Evolutionary conservation across 1,140 invertebrate species (phyloP).

Genomic region (Epicauta chinensis): DNA sequence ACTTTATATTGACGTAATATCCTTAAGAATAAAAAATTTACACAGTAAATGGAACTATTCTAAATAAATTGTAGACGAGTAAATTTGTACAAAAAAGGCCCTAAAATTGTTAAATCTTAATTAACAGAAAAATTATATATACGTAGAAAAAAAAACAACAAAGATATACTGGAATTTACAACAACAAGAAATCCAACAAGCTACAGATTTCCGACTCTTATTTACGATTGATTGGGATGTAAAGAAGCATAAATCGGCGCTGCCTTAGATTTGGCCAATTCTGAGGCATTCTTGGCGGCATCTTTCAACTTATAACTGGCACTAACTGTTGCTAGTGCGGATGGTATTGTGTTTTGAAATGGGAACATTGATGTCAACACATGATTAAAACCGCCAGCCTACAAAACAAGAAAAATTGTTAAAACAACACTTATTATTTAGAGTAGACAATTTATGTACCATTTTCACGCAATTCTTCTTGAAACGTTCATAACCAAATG

Average conservation of each 20-base stretch:
- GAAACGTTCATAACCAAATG: conserved; percentile 82
- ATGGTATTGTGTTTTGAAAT: conserved; percentile 42
- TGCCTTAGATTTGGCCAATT: conserved; percentile 67
- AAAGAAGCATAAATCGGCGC: conserved; percentile 52
- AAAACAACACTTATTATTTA: background rate
- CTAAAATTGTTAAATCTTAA: too few relatives aligned
- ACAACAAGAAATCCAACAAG: too few relatives aligned
- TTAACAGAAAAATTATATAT: too few relatives aligned
- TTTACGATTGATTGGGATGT: conserved; percentile 48
- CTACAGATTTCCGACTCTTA: too few relatives aligned
- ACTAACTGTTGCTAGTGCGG: conserved; percentile 39
- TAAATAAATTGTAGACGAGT: too few relatives aligned
- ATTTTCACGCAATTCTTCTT: conserved; percentile 78
- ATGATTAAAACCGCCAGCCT: conserved; percentile 73
- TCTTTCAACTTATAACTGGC: conserved; percentile 50
- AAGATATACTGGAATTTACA: too few relatives aligned
- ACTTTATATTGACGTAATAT: too few relatives aligned
- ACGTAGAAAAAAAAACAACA: too few relatives aligned
- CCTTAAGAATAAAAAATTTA: too few relatives aligned
- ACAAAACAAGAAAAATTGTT: conserved; percentile 2
- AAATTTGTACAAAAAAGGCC: too few relatives aligned
- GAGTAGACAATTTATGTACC: conserved; percentile 43
- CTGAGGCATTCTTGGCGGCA: conserved; percentile 66
- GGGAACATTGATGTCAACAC: conserved; percentile 70
- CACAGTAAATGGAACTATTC: too few relatives aligned